phyloP scores from a whole-genome alignment of 2,113 vertebrate species.

The Podarcis raffonei region DNA sequence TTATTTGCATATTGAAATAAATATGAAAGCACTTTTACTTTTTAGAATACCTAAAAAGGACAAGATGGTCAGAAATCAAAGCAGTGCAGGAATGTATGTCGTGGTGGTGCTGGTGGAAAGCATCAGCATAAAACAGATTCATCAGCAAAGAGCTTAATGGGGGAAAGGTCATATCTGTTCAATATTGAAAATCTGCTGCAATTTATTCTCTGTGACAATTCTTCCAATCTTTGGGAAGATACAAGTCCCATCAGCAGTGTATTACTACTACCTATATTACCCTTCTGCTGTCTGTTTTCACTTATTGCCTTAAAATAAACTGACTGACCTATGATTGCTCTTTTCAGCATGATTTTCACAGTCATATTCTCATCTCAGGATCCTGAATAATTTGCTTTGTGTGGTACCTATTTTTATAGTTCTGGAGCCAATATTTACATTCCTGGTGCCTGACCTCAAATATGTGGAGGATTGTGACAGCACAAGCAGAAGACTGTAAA shows the following conservation, averaged over 20 bases:
- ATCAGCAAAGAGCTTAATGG: constrained; percentile 51
- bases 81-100: neutral
- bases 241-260: constrained; percentile 55
- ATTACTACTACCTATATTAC: constrained; percentile 43
- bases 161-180: constrained; percentile 59
- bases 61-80: constrained; percentile 21
- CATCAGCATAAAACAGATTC: constrained; percentile 34
- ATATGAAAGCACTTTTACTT: constrained; percentile 27
- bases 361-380: constrained; percentile 58
- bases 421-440: constrained; percentile 24
- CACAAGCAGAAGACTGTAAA: neutral
- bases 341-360: constrained; percentile 65
- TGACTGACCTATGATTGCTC: constrained; percentile 40
- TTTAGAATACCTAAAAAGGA: neutral
- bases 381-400: constrained; percentile 50
- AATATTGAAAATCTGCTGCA: constrained; percentile 64
- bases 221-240: constrained; percentile 59
- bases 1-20: constrained; percentile 25
- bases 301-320: constrained; percentile 64
- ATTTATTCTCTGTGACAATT: constrained; percentile 55
- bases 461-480: neutral
- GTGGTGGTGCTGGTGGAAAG: neutral
- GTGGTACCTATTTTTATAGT: neutral
- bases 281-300: constrained; percentile 34
- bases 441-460: constrained; percentile 29